phyloP scores from a whole-genome alignment of 1,140 invertebrate genomes.

The Drosophila jambulina region DNA sequence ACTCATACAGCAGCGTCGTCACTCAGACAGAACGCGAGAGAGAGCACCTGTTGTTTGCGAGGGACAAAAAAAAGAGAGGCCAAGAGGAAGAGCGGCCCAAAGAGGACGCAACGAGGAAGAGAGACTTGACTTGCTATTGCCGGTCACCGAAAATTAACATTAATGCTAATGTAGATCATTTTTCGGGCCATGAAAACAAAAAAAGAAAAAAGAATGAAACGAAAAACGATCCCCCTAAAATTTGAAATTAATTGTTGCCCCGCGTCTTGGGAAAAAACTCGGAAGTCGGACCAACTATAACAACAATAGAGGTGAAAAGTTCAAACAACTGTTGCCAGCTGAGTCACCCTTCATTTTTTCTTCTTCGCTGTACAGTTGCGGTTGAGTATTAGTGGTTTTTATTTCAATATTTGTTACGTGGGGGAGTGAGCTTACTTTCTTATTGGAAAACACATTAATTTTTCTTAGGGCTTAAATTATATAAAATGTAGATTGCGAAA shows the following conservation, averaged over 20 bases:
- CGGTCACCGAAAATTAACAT: conserved; percentile 55
- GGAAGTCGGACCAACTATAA: conserved; percentile 45
- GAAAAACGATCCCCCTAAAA: conserved; percentile 34
- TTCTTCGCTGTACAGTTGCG: conserved; percentile 24
- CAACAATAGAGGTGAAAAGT: conserved; percentile 49
- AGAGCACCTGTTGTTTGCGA: conserved; percentile 51
- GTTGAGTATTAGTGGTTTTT: conserved; percentile 13
- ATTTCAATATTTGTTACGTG: neutral
- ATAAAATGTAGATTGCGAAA: too few relatives aligned
- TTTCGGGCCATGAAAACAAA: conserved; percentile 20
- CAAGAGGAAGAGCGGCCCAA: conserved; percentile 12
- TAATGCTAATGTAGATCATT: conserved; percentile 71
- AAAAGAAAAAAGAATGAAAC: neutral
- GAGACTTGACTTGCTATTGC: conserved; percentile 23
- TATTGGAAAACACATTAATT: too few relatives aligned
- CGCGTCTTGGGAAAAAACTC: conserved; percentile 12
- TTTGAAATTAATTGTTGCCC: conserved; percentile 62
- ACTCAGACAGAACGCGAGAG: conserved; percentile 66
- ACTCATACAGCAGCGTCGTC: conserved; percentile 52
- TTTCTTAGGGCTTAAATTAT: too few relatives aligned
- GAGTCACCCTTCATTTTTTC: conserved; percentile 16
- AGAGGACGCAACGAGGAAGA: conserved; percentile 29
- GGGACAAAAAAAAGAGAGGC: conserved; percentile 22
- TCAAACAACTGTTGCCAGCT: conserved; percentile 61
- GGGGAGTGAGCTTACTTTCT: too few relatives aligned